Base-by-base conservation (phyloP, 2,113 vertebrate genomes). In the Pelodiscus sinensis region DNA sequence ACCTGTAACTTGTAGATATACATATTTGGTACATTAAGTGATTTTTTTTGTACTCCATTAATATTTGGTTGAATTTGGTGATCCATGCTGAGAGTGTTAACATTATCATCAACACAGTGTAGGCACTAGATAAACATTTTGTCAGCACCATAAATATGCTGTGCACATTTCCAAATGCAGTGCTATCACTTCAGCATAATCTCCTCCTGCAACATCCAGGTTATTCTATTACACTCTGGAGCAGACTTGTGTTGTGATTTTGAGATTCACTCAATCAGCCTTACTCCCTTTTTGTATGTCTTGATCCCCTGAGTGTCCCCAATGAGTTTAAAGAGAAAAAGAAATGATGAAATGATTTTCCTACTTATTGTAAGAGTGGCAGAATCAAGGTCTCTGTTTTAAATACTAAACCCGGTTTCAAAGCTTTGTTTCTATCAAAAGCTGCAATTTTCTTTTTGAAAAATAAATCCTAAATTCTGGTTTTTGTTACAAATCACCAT, bases 381-480 rank as follows among this genome's bases (percentile, higher is more conserved):
- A 88, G 55, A 91, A 65, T 8, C 19, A 89, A 87, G 14, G 15
- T 84, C 1, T 0, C 0, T n/a, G 73, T 31, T 35, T 55, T 14
- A 78, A 95, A 51, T 12, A 57, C 80, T 62, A 27, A 52, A 44
- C 38, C 7, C 44, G 2, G 6, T 4, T 80, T 84, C 82, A 73
- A 85, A 44, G 9, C 15, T 81, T 44, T 78, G 31, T 82, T 95
- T 90, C 87, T 94, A 79, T 91, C 55, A 65, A 86, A 71, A 84
- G 54, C 88, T 93, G 85, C 31, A 82, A 80, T 44, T 44, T 87
- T 75, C 35, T 82, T 29, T 44, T 88, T 96, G 58, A 86, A 93
- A 95, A 93, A 51, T 12, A 96, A 93, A 92, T 93, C 89, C 35
- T 87, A 58, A 73, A 89, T 91, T 97, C 96, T 97, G 92, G 91